phyloP scores from a whole-genome alignment of 2,113 vertebrate genomes.

The Sialia sialis region DNA sequence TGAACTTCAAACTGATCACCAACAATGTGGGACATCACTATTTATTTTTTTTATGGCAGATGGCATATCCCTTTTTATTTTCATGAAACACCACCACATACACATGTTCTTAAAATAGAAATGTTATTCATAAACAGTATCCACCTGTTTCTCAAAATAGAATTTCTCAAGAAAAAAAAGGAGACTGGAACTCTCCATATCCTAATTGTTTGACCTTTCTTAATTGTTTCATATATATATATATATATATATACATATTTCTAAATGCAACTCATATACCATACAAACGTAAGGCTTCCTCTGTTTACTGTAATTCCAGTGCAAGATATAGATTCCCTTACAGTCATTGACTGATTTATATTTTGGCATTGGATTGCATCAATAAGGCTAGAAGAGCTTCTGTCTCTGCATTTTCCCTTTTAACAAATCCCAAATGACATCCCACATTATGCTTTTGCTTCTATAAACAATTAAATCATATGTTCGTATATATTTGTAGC shows the following conservation, averaged over 20 bases:
- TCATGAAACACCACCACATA: background rate
- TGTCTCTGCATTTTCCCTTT: background rate
- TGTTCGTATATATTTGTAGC: background rate
- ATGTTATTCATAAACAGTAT: background rate
- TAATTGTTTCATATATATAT: constrained; percentile 42
- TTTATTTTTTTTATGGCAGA: background rate
- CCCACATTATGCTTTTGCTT: background rate
- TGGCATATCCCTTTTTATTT: background rate
- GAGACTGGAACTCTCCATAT: background rate
- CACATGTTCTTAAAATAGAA: background rate
- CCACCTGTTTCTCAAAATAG: background rate
- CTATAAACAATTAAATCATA: constrained; percentile 35
- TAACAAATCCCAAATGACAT: background rate
- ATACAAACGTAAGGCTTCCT: constrained; percentile 12
- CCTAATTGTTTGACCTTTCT: constrained; percentile 27
- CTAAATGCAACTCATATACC: constrained; percentile 30
- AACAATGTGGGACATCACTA: background rate
- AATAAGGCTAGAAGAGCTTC: background rate
- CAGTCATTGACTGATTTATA: background rate
- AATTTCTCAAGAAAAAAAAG: constrained; percentile 35
- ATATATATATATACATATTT: background rate
- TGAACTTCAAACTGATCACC: background rate
- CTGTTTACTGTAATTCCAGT: constrained; percentile 29
- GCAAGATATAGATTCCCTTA: background rate
- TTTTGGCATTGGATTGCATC: background rate